Conservation (phyloP, 2,888 invertebrate species). For the Acanthosepion pharaonis region DNA sequence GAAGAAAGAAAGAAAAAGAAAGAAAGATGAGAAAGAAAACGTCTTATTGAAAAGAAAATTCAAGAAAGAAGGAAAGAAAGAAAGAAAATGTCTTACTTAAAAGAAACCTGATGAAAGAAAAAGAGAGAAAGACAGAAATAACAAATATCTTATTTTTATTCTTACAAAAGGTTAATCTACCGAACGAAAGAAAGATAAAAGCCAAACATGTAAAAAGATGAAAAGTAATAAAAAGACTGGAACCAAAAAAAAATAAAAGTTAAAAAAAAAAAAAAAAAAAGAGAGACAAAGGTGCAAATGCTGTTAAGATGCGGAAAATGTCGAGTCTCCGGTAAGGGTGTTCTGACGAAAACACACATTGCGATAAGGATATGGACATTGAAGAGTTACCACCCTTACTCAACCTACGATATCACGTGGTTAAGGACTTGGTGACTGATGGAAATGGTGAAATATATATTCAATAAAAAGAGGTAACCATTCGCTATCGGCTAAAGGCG, state of each 20-base stretch:
- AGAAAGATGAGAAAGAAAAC: no score
- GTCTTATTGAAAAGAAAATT: no score
- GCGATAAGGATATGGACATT: no score
- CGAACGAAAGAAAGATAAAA: background rate
- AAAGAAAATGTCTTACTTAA: background rate
- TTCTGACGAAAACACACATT: no score
- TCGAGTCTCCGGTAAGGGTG: no score
- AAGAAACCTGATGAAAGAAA: background rate
- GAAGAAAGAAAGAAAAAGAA: no score
- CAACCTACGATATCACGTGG: background rate
- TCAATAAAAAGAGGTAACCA: background rate
- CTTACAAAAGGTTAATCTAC: background rate
- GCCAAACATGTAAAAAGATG: background rate
- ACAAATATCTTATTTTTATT: background rate
- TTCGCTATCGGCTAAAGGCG: slow-evolving; percentile 12
- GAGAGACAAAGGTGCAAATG: background rate
- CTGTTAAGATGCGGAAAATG: background rate
- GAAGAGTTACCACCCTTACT: background rate
- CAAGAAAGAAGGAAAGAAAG: background rate
- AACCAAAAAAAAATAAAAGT: background rate
- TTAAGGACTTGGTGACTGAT: slow-evolving; percentile 33
- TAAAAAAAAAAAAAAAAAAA: background rate
- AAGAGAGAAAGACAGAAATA: background rate
- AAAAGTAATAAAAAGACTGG: background rate
- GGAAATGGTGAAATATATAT: slow-evolving; percentile 33